Conservation (phyloP, 2,888 invertebrate species). For the Dascillus cervinus region DNA sequence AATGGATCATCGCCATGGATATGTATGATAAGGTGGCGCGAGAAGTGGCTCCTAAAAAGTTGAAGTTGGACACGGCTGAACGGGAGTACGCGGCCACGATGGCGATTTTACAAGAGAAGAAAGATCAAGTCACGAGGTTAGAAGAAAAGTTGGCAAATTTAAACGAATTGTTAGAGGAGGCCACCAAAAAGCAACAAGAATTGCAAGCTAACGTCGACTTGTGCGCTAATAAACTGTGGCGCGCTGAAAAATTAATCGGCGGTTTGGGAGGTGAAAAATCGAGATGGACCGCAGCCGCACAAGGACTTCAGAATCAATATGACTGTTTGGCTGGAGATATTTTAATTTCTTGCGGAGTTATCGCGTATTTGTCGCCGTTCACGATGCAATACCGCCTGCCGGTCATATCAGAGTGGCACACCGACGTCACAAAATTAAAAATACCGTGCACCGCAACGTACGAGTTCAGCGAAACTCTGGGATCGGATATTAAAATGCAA, state of each 20-base stretch:
- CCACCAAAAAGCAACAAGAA: conserved; percentile 57
- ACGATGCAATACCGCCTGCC: conserved; percentile 58
- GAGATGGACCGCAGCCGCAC: conserved; percentile 75
- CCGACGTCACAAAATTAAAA: conserved; percentile 50
- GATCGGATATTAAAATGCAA: conserved; percentile 80
- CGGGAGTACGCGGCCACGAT: conserved; percentile 74
- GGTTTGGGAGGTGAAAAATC: conserved; percentile 83
- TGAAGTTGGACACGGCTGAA: conserved; percentile 72
- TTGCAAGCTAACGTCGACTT: conserved; percentile 67
- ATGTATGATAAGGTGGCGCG: conserved; percentile 80
- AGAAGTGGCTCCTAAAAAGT: conserved; percentile 79
- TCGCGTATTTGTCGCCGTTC: conserved; percentile 84
- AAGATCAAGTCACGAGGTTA: conserved; percentile 65
- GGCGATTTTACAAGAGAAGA: conserved; percentile 76
- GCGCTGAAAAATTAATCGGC: conserved; percentile 82
- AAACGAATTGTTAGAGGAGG: conserved; percentile 59
- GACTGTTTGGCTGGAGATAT: conserved; percentile 86
- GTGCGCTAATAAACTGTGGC: conserved; percentile 74
- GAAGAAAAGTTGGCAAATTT: conserved; percentile 69
- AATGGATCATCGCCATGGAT: conserved; percentile 88
- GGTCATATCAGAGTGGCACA: conserved; percentile 64
- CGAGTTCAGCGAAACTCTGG: conserved; percentile 66
- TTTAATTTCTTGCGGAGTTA: conserved; percentile 78
- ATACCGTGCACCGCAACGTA: conserved; percentile 74
- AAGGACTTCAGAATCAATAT: conserved; percentile 63